phyloP scores from a whole-genome alignment of 2,888 invertebrate species.

The Cephus pulcher region DNA sequence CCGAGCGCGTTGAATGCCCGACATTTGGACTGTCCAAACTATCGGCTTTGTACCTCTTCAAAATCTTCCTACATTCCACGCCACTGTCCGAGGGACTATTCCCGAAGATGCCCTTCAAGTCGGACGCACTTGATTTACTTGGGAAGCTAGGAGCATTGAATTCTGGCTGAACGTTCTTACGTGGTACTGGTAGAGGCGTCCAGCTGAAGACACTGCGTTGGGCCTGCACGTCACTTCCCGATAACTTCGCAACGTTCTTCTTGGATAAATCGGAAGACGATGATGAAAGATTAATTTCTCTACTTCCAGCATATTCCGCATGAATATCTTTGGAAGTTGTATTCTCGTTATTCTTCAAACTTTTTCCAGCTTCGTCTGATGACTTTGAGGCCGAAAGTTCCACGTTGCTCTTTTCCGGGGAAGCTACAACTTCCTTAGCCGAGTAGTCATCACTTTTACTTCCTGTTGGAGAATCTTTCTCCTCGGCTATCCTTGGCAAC shows the following conservation, averaged over 20 bases:
- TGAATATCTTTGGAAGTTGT: background rate
- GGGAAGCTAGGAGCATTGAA: background rate
- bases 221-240: background rate
- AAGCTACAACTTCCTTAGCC: conserved; percentile 33
- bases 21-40: conserved; percentile 9
- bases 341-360: background rate
- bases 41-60: conserved; percentile 49
- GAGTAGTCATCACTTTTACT: conserved; percentile 57
- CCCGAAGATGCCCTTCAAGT: conserved; percentile 14
- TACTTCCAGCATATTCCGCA: background rate
- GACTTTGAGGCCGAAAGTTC: background rate
- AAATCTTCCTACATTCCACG: conserved; percentile 42
- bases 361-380: background rate
- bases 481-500: conserved; percentile 87
- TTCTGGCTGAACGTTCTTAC: background rate
- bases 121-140: conserved; percentile 14
- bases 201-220: background rate
- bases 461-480: conserved; percentile 85
- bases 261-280: background rate
- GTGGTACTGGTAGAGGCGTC: background rate
- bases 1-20: background rate
- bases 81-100: conserved; percentile 41
- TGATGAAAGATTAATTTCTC: background rate
- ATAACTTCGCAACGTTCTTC: background rate
- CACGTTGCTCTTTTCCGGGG: conserved; percentile 6